Evolutionary conservation across 2,888 invertebrate species (phyloP), one percentile per base, ranked within the genome.

Genomic region (Brenthis daphne): DNA sequence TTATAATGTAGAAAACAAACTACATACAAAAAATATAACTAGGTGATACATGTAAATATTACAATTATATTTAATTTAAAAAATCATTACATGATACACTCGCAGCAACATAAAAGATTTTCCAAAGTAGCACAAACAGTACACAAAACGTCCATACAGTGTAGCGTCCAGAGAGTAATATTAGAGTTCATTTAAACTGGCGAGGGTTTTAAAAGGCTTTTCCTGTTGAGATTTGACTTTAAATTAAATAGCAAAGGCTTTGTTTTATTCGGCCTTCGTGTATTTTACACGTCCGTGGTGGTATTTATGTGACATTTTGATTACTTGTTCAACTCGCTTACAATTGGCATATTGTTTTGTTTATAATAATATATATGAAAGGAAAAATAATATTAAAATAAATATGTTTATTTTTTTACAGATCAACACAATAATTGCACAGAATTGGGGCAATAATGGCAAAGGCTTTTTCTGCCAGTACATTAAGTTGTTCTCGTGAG

Each of bases 171-270:
- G 51, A 63, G 63, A 70, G 37, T 66, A 55, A 68, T 58, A 65
- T 65, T 29, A 13, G 67, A 65, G 47, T 71, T 64, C 68, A 68
- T 68, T 65, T 47, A 12, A 29, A 48, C 51, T 14, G 33, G 57
- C 47, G 58, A 33, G 66, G 65, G 55, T 50, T 47, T 60, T 71
- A 67, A 71, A 66, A 71, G 69, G 69, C 64, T 71, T 71, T 71
- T 47, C 66, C 64, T 71, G 71, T 71, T 64, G 66, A 66, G 68
- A 66, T 69, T 69, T 57, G 54, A 57, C 53, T 56, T 56, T 50
- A 64, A 67, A 71, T 69, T 69, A 71, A 71, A 69, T 65, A 64
- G 63, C 16, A 13, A 57, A 57, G 16, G 3, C 48, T 14, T 57
- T 50, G 50, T 57, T 65, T 65, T 57, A 12, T 65, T 57, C 56